These are phyloP conservation scores for Nycticorax nycticorax DNA, from an alignment of 2,113 vertebrate species.

Conservation along the genomic window DNA sequence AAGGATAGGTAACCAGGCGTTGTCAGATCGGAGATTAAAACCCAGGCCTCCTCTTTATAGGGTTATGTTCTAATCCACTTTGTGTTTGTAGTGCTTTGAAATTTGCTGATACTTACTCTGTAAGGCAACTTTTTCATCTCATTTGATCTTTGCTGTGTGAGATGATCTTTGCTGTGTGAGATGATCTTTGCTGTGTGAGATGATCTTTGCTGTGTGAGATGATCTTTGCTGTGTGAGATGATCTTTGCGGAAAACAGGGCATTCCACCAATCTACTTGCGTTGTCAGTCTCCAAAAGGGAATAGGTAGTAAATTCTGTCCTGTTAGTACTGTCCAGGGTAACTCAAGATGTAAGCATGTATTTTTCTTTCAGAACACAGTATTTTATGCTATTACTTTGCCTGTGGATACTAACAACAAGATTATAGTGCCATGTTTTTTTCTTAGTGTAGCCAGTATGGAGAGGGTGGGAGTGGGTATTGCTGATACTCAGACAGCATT, in stretches of 20 bases:
- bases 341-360: not conserved
- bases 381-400: not conserved
- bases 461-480: not conserved
- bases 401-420: not conserved
- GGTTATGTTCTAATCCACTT: not conserved
- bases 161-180: not conserved
- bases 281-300: not conserved
- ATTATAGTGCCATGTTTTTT: not conserved
- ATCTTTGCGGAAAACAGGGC: not conserved
- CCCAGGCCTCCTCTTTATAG: not conserved
- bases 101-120: not conserved
- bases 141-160: not conserved
- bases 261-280: not conserved
- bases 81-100: constrained; percentile 4
- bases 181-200: not conserved
- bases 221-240: not conserved
- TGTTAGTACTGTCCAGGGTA: not conserved
- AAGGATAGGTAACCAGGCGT: not conserved
- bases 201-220: not conserved
- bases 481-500: not conserved
- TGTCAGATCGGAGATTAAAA: not conserved
- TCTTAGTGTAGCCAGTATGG: not conserved
- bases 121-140: not conserved
- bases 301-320: not conserved
- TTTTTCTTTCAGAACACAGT: not conserved